These are phyloP conservation scores for Sphinx pinastri DNA, from an alignment of 2,888 invertebrate species.

Conservation along the genomic window DNA sequence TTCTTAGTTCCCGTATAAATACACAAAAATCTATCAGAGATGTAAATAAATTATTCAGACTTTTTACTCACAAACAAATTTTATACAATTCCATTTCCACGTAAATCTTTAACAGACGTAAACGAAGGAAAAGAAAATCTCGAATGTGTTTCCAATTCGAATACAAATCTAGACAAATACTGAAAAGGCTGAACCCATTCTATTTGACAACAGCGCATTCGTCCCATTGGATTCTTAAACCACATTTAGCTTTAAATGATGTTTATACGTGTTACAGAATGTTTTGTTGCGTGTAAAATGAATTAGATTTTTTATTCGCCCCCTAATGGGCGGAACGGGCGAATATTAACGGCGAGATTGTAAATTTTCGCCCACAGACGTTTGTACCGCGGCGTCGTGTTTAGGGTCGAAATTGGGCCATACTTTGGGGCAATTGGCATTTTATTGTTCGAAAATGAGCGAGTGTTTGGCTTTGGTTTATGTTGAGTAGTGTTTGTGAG, in stretches of 20 bases:
- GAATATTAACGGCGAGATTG: slow-evolving; percentile 27
- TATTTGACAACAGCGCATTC: slow-evolving; percentile 10
- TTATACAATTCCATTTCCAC: background rate
- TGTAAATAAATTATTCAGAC: too few relatives aligned
- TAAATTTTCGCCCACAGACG: slow-evolving; percentile 25
- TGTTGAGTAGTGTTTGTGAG: slow-evolving; percentile 3
- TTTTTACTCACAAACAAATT: background rate
- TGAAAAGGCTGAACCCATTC: slow-evolving; percentile 14
- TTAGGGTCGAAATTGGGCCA: slow-evolving; percentile 26
- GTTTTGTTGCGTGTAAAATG: slow-evolving; percentile 29
- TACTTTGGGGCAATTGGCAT: slow-evolving; percentile 25
- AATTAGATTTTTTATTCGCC: slow-evolving; percentile 29
- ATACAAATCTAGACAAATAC: slow-evolving; percentile 8
- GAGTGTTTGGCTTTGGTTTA: slow-evolving; percentile 25
- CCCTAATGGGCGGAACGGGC: slow-evolving; percentile 23
- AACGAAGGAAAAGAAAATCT: background rate
- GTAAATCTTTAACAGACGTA: background rate
- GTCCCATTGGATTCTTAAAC: slow-evolving; percentile 25
- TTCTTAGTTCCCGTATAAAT: too few relatives aligned
- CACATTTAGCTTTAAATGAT: slow-evolving; percentile 28
- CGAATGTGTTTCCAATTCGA: slow-evolving; percentile 7
- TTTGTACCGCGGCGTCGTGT: slow-evolving; percentile 17
- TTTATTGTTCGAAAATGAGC: slow-evolving; percentile 23
- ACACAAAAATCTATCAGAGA: too few relatives aligned
- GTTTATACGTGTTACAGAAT: slow-evolving; percentile 26